Conservation (phyloP, 2,888 invertebrate species). For the Thyatira batis region DNA sequence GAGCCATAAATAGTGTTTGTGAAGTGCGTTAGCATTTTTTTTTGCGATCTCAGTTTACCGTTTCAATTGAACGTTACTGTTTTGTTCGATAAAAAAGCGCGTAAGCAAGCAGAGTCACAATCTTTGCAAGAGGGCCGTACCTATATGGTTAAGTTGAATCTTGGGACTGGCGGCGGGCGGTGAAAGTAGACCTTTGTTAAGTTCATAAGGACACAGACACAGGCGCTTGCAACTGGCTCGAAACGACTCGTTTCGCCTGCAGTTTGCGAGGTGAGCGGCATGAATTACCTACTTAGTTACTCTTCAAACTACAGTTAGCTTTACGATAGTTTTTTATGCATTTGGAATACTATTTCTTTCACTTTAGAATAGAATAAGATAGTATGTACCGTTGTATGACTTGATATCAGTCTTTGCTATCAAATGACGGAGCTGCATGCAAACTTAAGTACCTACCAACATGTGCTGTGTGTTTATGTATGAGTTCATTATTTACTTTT, state of each 20-base stretch:
- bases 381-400: conserved; percentile 30
- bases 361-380: conserved; percentile 18
- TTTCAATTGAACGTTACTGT: conserved; percentile 78
- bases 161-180: conserved; percentile 64
- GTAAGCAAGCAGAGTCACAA: conserved; percentile 59
- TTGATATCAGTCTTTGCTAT: conserved; percentile 19
- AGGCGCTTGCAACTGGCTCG: conserved; percentile 67
- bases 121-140: conserved; percentile 72
- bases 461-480: neutral
- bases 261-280: conserved; percentile 74
- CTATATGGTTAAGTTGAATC: conserved; percentile 70
- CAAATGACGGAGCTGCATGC: neutral
- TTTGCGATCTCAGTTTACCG: conserved; percentile 71
- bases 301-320: conserved; percentile 62
- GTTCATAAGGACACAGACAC: conserved; percentile 81
- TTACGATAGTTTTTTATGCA: conserved; percentile 45
- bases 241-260: conserved; percentile 71
- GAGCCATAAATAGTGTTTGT: conserved; percentile 55
- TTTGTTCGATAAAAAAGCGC: conserved; percentile 73
- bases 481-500: neutral
- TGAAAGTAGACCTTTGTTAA: conserved; percentile 81
- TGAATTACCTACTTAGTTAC: conserved; percentile 64
- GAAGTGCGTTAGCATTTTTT: conserved; percentile 64
- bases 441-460: too few relatives aligned
- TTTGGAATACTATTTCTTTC: conserved; percentile 44